Evolutionary conservation across 1,140 invertebrate species (phyloP), one percentile per base, ranked within the genome.

Genomic region (Cydia amplana): DNA sequence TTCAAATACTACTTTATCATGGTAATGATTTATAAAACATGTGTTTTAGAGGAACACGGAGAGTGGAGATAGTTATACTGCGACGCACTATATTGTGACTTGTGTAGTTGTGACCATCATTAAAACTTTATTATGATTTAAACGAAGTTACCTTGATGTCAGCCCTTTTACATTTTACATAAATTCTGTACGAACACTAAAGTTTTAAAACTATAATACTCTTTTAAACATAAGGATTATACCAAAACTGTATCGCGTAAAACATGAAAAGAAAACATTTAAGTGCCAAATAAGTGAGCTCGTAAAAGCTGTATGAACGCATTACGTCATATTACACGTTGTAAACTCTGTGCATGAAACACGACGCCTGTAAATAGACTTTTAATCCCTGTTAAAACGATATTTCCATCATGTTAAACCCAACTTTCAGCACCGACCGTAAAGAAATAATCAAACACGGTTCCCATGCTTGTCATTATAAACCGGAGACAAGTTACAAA

Each of bases 391-490:
- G 55, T 23, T 60, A 23, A 60, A 60, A 60, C 55, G 55, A 60
- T 60, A 60, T 23, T 60, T 60, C 55, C 55, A 60, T 60, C 55
- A 60, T 60, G 55, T 23, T 60, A 60, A 60, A 60, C 55, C 55
- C 20, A 60, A 60, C 55, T 60, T 60, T 60, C 55, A 60, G 55
- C 55, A 23, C 55, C 20, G 55, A 4, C 18, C 20, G 23, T 74
- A 63, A 73, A 16, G 43, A 76, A 78, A 60, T 78, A 80, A 70
- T 79, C 75, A 78, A 79, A 76, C 63, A 75, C 51, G 65, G 79
- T 86, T 87, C 82, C 81, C 86, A 85, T 76, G 80, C 78, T 64
- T 75, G 76, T 83, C 78, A 77, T 77, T 75, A 74, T 60, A 55
- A 32, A 79, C 76, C 77, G 73, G 75, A 77, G 60, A 79, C 85